Percentiles rank a stretch among this genome's conserved stretches.
Evolutionary conservation across 1,140 invertebrate genomes (phyloP).

Genomic region (Drepana arcuata): DNA sequence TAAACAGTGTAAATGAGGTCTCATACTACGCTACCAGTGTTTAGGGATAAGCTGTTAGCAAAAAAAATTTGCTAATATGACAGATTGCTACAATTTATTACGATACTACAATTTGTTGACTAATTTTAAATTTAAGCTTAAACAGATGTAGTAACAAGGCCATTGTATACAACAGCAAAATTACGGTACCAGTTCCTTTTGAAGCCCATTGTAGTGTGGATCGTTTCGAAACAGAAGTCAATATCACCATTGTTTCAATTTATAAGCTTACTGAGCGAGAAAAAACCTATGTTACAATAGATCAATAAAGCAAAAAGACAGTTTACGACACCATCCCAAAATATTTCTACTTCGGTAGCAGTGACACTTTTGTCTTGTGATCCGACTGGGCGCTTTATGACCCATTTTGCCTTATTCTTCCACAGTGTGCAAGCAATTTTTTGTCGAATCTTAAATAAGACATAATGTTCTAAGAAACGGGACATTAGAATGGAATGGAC

Average conservation of each 20-base stretch:
- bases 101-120: no score
- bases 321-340: constrained; percentile 52
- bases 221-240: constrained; percentile 49
- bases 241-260: constrained; percentile 41
- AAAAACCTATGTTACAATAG: constrained; percentile 56
- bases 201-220: no score
- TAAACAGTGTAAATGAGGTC: no score
- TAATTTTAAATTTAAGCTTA: no score
- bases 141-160: no score
- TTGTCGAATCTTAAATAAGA: constrained; percentile 63
- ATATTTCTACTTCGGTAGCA: constrained; percentile 51
- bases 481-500: constrained; percentile 49
- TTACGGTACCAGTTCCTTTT: no score
- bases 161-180: no score
- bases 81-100: no score
- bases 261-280: constrained; percentile 48
- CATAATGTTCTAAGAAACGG: constrained; percentile 64
- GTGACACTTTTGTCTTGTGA: constrained; percentile 57
- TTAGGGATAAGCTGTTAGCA: no score
- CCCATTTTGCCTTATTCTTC: constrained; percentile 52
- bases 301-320: constrained; percentile 43
- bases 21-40: no score
- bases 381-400: constrained; percentile 41
- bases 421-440: constrained; percentile 42
- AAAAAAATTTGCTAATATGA: no score